Evolutionary conservation across 2,888 invertebrate species (phyloP), one percentile per base, ranked within the genome.

Genomic region (Apodemia duryi): DNA sequence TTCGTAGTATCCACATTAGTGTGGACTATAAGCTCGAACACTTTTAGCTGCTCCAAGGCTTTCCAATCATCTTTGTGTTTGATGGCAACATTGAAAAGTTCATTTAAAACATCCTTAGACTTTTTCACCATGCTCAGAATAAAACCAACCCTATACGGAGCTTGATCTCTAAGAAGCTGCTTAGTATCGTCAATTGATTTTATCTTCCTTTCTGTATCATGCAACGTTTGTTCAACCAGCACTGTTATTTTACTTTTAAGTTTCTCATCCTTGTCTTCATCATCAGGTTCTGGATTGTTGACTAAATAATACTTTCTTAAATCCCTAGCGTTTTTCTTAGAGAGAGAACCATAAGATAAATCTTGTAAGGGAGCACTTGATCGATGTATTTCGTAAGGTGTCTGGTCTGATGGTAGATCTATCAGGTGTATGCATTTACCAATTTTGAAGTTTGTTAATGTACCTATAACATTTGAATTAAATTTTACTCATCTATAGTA

Each of bases 1-100:
- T 89, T 85, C 0, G 84, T 84, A 0, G 83, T 83, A 49, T 90
- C 90, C 1, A 89, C 87, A 63, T 88, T 89, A 0, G 88, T 86
- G 60, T 89, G 88, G 0, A 86, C 81, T 3, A 90, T 86, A 9
- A 87, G 70, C 67, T 90, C 90, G 64, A 87, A 89, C 11, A 88
- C 81, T 67, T 88, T 89, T 67, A 90, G 67, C 71, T 88, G 86
- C 68, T 90, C 88, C 41, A 89, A 67, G 6, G 86, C 83, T 67
- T 81, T 84, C 85, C 87, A 90, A 63, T 85, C 80, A 1, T 85
- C 82, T 63, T 81, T 81, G 51, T 89, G 86, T 65, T 83, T 88
- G 9, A 88, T 78, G 0, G 89, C 89, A 0, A 88, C 81, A 62
- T 87, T 88, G 65, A 87, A 90, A 29, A 90, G 70, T 69, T 90